These are phyloP conservation scores for Machimus rusticus DNA, from an alignment of 2,888 invertebrate genomes.

Conservation along the genomic window DNA sequence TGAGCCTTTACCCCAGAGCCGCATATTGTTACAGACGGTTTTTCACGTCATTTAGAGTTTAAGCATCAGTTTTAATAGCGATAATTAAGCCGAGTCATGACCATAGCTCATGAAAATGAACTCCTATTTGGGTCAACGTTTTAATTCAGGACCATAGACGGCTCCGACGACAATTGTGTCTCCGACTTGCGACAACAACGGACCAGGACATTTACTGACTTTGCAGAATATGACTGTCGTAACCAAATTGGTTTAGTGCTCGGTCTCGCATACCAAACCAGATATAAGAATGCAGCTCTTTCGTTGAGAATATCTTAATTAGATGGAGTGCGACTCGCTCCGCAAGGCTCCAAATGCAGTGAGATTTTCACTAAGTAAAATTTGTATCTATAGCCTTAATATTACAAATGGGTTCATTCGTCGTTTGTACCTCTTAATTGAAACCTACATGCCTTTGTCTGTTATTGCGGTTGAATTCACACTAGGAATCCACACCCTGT, in stretches of 20 bases:
- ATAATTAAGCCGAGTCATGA: constrained; percentile 9
- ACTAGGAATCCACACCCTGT: neutral
- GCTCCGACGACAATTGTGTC: neutral
- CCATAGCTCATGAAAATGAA: neutral
- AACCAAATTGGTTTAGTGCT: neutral
- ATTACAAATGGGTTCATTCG: neutral
- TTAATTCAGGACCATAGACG: neutral
- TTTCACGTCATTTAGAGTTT: constrained; percentile 10
- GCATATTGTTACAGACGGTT: neutral
- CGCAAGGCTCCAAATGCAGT: neutral
- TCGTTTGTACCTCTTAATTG: neutral
- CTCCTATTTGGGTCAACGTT: constrained; percentile 2
- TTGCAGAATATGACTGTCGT: neutral
- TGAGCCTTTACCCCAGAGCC: neutral
- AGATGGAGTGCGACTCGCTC: neutral
- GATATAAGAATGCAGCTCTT: neutral
- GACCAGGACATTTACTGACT: neutral
- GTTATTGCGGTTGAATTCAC: neutral
- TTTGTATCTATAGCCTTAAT: neutral
- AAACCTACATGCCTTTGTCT: neutral
- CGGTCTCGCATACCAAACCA: neutral
- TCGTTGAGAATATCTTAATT: neutral
- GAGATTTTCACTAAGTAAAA: neutral
- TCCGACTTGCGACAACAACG: neutral
- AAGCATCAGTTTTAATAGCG: neutral